Evolutionary conservation across 1,140 invertebrate species (phyloP).

Genomic region (Paraescarpia echinospica): DNA sequence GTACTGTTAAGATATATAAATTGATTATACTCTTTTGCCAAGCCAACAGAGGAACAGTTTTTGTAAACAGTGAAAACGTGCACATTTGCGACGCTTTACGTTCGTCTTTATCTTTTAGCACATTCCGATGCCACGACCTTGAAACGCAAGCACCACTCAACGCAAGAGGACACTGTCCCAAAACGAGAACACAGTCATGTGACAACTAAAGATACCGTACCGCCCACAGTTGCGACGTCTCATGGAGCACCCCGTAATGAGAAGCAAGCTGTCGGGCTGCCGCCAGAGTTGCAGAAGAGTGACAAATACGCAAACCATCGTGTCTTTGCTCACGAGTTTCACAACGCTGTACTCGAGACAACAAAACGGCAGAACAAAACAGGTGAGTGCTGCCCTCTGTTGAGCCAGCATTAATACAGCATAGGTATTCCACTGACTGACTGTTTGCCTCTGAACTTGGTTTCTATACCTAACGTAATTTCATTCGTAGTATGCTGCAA

Average conservation of each 20-base stretch:
- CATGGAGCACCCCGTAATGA: not conserved
- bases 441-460: too few relatives aligned
- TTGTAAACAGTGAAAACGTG: not conserved
- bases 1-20: too few relatives aligned
- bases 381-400: conserved; percentile 19
- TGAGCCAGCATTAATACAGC: too few relatives aligned
- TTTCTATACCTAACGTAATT: too few relatives aligned
- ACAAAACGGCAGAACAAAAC: conserved; percentile 51
- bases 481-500: too few relatives aligned
- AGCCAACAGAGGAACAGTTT: not conserved
- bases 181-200: not conserved
- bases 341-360: conserved; percentile 52
- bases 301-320: conserved; percentile 29
- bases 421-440: too few relatives aligned
- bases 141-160: not conserved
- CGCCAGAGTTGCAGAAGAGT: not conserved
- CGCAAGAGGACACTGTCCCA: not conserved
- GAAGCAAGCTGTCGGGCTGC: not conserved
- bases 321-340: conserved; percentile 58
- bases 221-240: not conserved
- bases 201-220: not conserved
- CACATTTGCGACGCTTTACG: not conserved
- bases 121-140: conserved; percentile 20
- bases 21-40: too few relatives aligned
- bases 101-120: conserved; percentile 14